phyloP scores from a whole-genome alignment of 2,888 invertebrate species.

The Dasypolia templi region DNA sequence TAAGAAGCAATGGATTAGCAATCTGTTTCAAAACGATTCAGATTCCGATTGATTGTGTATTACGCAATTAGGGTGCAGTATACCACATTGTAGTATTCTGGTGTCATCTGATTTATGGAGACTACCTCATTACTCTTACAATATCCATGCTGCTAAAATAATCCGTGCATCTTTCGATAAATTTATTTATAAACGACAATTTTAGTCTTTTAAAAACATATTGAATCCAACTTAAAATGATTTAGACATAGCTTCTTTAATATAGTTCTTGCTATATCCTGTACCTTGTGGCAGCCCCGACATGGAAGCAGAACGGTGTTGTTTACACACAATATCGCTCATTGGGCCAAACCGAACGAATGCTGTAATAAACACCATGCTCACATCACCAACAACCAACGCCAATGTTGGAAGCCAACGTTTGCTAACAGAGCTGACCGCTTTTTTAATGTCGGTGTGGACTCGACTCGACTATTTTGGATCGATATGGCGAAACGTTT shows the following conservation, averaged over 20 bases:
- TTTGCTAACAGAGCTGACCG: constrained; percentile 8
- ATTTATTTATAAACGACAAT: neutral
- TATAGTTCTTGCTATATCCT: constrained; percentile 37
- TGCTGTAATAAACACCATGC: constrained; percentile 77
- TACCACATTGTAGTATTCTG: neutral
- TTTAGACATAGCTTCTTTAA: neutral
- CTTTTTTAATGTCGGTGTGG: constrained; percentile 25
- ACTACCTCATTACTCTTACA: neutral
- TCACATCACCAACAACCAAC: constrained; percentile 48
- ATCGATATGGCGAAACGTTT: neutral
- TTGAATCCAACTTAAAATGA: neutral
- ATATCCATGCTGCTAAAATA: neutral
- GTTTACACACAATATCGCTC: constrained; percentile 88
- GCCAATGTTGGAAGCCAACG: constrained; percentile 60
- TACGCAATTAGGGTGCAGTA: too few relatives aligned
- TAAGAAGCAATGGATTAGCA: too few relatives aligned
- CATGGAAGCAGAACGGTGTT: constrained; percentile 74
- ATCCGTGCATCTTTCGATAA: neutral
- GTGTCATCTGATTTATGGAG: neutral
- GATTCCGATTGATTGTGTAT: too few relatives aligned
- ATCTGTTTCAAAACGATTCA: too few relatives aligned
- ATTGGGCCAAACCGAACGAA: constrained; percentile 82
- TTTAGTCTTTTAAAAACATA: neutral
- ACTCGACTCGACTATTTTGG: neutral
- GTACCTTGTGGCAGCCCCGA: constrained; percentile 62